phyloP scores from a whole-genome alignment of 2,113 vertebrate species.

The Cardinalis cardinalis region DNA sequence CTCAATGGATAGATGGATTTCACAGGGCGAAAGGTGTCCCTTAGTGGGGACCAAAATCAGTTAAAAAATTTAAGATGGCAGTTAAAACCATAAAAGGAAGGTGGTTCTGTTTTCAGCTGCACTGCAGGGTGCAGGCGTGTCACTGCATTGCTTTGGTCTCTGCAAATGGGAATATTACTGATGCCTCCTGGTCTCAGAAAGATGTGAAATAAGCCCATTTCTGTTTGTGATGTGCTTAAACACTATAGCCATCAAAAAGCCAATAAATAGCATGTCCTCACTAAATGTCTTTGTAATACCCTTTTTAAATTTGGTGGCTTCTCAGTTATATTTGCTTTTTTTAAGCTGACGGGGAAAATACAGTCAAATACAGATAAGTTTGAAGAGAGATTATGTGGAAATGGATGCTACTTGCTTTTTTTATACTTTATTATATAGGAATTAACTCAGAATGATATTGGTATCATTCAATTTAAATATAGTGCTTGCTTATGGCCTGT shows the following conservation, averaged over 20 bases:
- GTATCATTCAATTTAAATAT: slow-evolving; percentile 49
- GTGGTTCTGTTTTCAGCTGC: neutral
- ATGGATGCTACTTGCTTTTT: slow-evolving; percentile 36
- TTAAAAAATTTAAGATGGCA: neutral
- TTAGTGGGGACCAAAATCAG: neutral
- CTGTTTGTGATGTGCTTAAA: slow-evolving; percentile 38
- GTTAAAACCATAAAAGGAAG: neutral
- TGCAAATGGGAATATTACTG: neutral
- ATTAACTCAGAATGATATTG: slow-evolving; percentile 41
- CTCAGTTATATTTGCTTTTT: neutral
- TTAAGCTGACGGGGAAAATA: slow-evolving; percentile 12
- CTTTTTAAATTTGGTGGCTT: slow-evolving; percentile 1
- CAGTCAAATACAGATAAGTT: slow-evolving; percentile 34
- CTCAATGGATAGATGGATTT: neutral
- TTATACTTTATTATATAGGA: slow-evolving; percentile 45
- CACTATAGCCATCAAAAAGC: slow-evolving; percentile 1
- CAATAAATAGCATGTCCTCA: neutral
- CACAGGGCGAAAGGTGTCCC: neutral
- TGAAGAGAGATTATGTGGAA: slow-evolving; percentile 47
- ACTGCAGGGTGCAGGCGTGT: neutral
- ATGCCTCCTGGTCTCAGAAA: neutral
- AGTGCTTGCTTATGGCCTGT: slow-evolving; percentile 24
- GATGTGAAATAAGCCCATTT: slow-evolving; percentile 22
- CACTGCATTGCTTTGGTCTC: neutral
- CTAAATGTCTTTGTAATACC: neutral